These are phyloP conservation scores for Leucophenga maculata DNA, from an alignment of 2,888 invertebrate species.

Conservation along the genomic window DNA sequence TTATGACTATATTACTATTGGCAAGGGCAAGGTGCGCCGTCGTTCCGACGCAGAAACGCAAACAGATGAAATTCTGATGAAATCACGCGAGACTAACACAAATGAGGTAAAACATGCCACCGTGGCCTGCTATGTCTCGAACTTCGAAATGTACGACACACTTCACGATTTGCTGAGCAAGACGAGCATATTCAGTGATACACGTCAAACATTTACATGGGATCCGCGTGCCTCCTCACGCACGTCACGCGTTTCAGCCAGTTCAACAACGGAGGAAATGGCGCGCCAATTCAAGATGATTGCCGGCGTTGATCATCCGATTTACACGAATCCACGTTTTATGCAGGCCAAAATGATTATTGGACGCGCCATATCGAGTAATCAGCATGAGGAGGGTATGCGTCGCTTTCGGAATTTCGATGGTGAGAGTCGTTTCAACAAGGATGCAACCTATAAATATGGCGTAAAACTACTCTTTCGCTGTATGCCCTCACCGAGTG, in stretches of 20 bases:
- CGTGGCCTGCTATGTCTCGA: conserved; percentile 78
- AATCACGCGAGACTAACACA: conserved; percentile 77
- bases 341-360: conserved; percentile 75
- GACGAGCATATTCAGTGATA: not conserved
- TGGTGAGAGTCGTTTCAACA: conserved; percentile 75
- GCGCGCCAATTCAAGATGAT: conserved; percentile 33
- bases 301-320: conserved; percentile 29
- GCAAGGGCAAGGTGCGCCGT: conserved; percentile 80
- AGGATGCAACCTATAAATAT: conserved; percentile 79
- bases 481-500: conserved; percentile 74
- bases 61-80: conserved; percentile 76
- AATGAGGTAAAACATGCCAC: conserved; percentile 59
- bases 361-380: conserved; percentile 81
- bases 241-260: not conserved
- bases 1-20: conserved; percentile 80
- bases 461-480: conserved; percentile 79
- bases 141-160: conserved; percentile 85
- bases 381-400: conserved; percentile 77
- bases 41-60: conserved; percentile 81
- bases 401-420: conserved; percentile 80
- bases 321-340: conserved; percentile 37
- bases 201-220: not conserved
- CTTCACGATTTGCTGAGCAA: conserved; percentile 67
- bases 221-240: not conserved
- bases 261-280: conserved; percentile 36